Evolutionary conservation across 2,797 vertebrate species (phyloP).

Genomic region (Cuniculus paca): DNA sequence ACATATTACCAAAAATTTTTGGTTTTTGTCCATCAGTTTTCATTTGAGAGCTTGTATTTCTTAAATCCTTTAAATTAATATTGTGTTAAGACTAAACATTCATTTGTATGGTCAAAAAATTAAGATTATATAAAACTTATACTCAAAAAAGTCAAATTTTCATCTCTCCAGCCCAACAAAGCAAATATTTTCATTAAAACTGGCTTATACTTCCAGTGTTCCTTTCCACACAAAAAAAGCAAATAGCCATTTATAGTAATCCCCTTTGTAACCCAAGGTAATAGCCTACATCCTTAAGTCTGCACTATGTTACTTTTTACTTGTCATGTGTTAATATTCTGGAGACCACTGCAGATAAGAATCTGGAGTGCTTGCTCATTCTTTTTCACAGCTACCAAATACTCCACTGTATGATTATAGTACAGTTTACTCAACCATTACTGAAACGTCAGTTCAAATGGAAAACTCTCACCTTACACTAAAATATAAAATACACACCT

Average conservation of each 20-base stretch:
- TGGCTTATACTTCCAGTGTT: neutral
- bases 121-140: neutral
- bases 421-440: neutral
- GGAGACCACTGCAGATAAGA: neutral
- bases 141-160: constrained; percentile 8
- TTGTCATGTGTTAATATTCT: neutral
- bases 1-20: neutral
- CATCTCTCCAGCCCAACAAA: neutral
- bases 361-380: neutral
- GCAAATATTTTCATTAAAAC: constrained; percentile 3
- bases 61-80: constrained; percentile 19
- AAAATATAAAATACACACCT: neutral
- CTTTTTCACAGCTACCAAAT: neutral
- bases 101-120: neutral
- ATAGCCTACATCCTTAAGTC: neutral
- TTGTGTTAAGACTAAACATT: neutral
- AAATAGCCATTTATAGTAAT: neutral
- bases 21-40: neutral
- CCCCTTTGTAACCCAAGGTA: neutral
- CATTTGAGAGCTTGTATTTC: neutral
- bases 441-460: neutral
- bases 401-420: neutral
- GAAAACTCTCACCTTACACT: neutral
- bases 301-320: neutral
- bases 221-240: constrained; percentile 8